Evolutionary conservation across 30 jellyfish, hydroid and myxozoan species (phyloP).

Genomic region (Hydra vulgaris): DNA sequence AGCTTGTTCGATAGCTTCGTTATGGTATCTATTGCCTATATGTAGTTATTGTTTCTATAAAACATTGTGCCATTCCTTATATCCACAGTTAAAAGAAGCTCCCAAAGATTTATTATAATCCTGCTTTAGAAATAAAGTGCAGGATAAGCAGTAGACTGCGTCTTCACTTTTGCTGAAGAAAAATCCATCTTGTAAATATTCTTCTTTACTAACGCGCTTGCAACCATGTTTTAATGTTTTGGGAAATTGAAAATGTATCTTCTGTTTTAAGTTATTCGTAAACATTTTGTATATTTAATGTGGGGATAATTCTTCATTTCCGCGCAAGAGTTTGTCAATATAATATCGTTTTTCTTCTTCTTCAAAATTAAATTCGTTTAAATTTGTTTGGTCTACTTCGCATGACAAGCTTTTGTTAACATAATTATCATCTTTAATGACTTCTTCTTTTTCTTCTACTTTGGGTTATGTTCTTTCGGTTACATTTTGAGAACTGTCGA

Average conservation of each 20-base stretch:
- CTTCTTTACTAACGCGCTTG: constrained; percentile 11
- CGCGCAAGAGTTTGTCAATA: too few species aligned
- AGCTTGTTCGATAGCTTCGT: background rate
- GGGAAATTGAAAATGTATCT: too few species aligned
- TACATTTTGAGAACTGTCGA: too few species aligned
- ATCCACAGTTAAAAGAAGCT: background rate
- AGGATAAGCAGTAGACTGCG: too few species aligned
- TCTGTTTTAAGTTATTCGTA: too few species aligned
- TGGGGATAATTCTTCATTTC: too few species aligned
- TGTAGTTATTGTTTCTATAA: background rate
- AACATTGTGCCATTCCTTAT: background rate
- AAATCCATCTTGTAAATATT: constrained; percentile 1
- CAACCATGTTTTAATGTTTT: constrained; percentile 1
- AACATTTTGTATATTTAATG: too few species aligned
- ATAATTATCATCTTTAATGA: background rate
- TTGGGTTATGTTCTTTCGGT: too few species aligned
- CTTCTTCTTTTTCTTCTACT: too few species aligned
- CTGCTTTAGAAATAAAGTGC: background rate
- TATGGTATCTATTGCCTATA: background rate
- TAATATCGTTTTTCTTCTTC: background rate
- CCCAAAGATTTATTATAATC: background rate
- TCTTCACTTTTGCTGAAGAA: constrained; percentile 1
- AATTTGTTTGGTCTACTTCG: background rate
- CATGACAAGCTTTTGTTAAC: background rate
- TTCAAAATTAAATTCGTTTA: background rate